These are phyloP conservation scores for Bostrychus sinensis DNA, from an alignment of 2,113 vertebrate species.

Conservation along the genomic window DNA sequence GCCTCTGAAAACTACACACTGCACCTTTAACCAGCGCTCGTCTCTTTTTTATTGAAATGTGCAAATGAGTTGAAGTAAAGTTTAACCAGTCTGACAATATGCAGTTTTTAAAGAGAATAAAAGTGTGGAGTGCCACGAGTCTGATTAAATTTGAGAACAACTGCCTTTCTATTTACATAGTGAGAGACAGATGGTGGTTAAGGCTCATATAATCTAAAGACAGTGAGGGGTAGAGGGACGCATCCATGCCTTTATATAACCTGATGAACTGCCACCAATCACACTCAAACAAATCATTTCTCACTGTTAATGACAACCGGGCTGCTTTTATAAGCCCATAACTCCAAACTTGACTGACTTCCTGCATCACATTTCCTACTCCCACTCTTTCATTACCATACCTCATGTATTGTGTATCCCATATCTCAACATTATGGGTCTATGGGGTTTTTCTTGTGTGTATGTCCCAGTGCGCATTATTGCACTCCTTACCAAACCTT, in stretches of 20 bases:
- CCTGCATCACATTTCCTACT: constrained; percentile 13
- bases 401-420: constrained; percentile 17
- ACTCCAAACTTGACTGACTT: constrained; percentile 19
- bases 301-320: not conserved
- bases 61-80: not conserved
- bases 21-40: too few relatives aligned
- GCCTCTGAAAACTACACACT: too few relatives aligned
- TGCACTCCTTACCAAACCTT: constrained; percentile 7
- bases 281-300: constrained; percentile 4
- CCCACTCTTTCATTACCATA: constrained; percentile 10
- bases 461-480: not conserved
- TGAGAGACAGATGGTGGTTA: not conserved
- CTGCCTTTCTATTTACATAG: constrained; percentile 11
- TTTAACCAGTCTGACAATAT: not conserved
- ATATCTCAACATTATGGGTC: constrained; percentile 28
- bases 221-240: not conserved
- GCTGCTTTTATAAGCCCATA: constrained; percentile 17
- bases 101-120: not conserved
- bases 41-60: too few relatives aligned
- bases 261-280: constrained; percentile 19
- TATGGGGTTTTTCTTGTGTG: constrained; percentile 17
- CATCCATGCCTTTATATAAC: not conserved
- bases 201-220: constrained; percentile 15
- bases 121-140: not conserved
- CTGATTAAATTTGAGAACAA: not conserved